Percentiles rank a stretch among this genome's conserved stretches.
These are phyloP conservation scores for Oncorhynchus nerka DNA, from an alignment of 2,113 vertebrate genomes.

Conservation along the genomic window DNA sequence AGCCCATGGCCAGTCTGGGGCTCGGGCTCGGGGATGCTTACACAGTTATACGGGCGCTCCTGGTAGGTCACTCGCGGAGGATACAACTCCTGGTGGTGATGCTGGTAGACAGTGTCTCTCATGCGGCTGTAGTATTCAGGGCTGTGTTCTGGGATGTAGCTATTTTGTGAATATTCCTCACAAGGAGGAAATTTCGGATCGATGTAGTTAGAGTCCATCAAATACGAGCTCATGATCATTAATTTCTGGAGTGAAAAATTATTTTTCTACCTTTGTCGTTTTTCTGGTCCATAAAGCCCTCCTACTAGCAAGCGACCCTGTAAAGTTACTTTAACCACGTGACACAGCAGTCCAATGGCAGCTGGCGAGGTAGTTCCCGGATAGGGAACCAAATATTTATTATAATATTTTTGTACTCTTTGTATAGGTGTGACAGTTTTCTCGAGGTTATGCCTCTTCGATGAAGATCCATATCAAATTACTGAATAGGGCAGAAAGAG, in stretches of 20 bases:
- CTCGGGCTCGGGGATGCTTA: conserved; percentile 77
- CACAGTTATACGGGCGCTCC: conserved; percentile 82
- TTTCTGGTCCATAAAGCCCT: conserved; percentile 94
- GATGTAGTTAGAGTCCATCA: conserved; percentile 99
- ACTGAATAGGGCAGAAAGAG: neutral
- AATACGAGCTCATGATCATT: conserved; percentile 99
- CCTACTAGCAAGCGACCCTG: conserved; percentile 87
- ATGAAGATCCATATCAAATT: neutral
- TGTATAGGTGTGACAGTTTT: conserved; percentile 34
- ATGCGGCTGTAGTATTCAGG: conserved; percentile 96
- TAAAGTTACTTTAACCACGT: conserved; percentile 92
- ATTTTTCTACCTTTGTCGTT: conserved; percentile 94
- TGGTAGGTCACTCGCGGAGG: conserved; percentile 79
- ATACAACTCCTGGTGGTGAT: conserved; percentile 82
- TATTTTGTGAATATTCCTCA: conserved; percentile 99
- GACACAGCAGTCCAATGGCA: conserved; percentile 82
- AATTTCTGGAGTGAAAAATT: conserved; percentile 99
- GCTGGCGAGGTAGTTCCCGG: conserved; percentile 79
- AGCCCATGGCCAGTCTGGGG: conserved; percentile 76
- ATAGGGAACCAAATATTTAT: conserved; percentile 83
- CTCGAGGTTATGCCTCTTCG: neutral
- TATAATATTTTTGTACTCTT: conserved; percentile 46
- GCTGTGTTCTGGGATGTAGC: conserved; percentile 99
- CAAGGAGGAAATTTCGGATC: conserved; percentile 99
- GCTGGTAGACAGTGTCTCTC: conserved; percentile 82